Evolutionary conservation across 92 coral and sea anemone species (phyloP), one percentile per base, ranked within the genome.

Genomic region (Scolanthus callimorphus): DNA sequence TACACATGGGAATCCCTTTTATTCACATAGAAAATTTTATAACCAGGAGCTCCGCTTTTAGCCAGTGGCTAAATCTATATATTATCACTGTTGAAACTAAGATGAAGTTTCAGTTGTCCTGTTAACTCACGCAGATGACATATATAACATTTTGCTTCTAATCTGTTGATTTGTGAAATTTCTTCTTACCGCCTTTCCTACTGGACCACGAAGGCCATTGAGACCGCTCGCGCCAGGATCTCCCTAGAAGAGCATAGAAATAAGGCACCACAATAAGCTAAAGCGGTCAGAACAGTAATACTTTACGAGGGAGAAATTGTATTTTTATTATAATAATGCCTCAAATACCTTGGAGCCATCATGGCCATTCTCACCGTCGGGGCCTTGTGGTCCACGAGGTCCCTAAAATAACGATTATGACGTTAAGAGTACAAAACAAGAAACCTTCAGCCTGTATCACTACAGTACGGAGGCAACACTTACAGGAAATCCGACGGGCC

Each of bases 171-270:
- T 17, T 60, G 9, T 4, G 11, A 17, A 31, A 30, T 28, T 13
- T 0, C 3, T 26, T 65, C 88, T 61, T 52, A 82, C 88, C 25
- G 70, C 26, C 65, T 76, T 69, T 57, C 89, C 89, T 22, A 74
- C 39, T 9, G 66, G 30, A 27, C 89, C 89, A 29, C 75, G 53
- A 55, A 67, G 61, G 55, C 85, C 80, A 20, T 65, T 71, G 20
- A 60, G 30, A 2, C 85, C 92, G 39, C 63, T 57, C 20, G 74
- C 71, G 21, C 92, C 92, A 11, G 76, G 87, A 31, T 74, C 71
- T 52, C 92, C 92, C 92, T 85, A 39, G 0, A n/a, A n/a, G n/a
- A n/a, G n/a, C n/a, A n/a, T n/a, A n/a, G n/a, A n/a, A n/a, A n/a
- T n/a, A n/a, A n/a, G n/a, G n/a, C n/a, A 34, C 41, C 41, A 15